These are phyloP conservation scores for Platalea minor DNA, from an alignment of 2,797 vertebrate genomes.

Conservation along the genomic window DNA sequence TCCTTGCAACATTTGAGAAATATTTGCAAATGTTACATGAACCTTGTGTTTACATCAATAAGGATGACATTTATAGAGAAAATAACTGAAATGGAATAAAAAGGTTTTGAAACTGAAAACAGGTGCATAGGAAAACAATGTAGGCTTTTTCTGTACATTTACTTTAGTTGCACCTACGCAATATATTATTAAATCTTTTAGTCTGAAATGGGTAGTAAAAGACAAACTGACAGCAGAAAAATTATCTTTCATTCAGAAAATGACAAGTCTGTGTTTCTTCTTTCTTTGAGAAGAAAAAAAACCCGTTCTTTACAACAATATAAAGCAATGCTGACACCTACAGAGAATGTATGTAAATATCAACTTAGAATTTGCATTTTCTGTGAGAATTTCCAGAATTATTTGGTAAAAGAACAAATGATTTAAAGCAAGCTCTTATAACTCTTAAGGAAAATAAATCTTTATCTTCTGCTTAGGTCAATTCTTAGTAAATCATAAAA, in stretches of 20 bases:
- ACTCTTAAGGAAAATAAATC: background rate
- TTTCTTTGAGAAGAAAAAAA: conserved; percentile 55
- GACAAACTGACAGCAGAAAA: background rate
- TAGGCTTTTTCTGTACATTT: background rate
- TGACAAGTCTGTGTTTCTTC: background rate
- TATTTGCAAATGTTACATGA: background rate
- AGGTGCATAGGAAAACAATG: background rate
- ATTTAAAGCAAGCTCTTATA: background rate
- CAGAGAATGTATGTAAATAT: conserved; percentile 71
- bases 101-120: background rate
- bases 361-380: conserved; percentile 40
- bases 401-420: background rate
- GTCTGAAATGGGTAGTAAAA: background rate
- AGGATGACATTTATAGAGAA: background rate
- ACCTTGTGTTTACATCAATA: background rate
- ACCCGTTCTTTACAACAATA: conserved; percentile 13
- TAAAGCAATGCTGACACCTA: conserved; percentile 77
- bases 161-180: background rate
- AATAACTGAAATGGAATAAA: background rate
- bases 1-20: background rate
- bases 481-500: background rate
- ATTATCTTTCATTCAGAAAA: conserved; percentile 27
- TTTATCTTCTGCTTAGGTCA: background rate
- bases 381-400: background rate
- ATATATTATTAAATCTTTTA: background rate